phyloP scores from a whole-genome alignment of 2,888 invertebrate genomes.

The Andrena haemorrhoa region DNA sequence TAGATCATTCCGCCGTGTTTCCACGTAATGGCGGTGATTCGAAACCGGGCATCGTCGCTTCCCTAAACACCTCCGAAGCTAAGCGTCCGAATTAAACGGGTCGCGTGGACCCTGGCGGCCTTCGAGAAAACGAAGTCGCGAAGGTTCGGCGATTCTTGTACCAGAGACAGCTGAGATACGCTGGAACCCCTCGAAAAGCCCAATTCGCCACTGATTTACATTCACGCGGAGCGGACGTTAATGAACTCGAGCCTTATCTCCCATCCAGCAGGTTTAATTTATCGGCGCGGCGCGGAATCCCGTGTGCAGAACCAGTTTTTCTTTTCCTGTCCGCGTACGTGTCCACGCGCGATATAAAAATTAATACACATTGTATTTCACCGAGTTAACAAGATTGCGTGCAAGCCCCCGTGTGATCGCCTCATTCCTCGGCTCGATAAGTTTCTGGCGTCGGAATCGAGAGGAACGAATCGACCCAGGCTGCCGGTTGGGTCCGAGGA shows the following conservation, averaged over 20 bases:
- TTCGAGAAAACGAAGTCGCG: neutral
- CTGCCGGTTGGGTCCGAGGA: neutral
- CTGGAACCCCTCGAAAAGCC: neutral
- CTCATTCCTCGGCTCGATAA: neutral
- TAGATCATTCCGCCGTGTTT: conserved; percentile 41
- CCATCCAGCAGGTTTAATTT: conserved; percentile 18
- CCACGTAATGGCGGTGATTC: conserved; percentile 13
- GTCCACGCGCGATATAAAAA: conserved; percentile 38
- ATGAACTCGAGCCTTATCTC: conserved; percentile 23
- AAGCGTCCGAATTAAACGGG: conserved; percentile 6
- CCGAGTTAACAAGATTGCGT: conserved; percentile 44
- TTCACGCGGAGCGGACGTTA: neutral
- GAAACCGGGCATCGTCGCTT: neutral
- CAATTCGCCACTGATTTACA: conserved; percentile 8
- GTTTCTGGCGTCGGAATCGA: neutral
- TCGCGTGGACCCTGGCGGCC: neutral
- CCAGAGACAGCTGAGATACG: neutral
- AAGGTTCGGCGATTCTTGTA: neutral
- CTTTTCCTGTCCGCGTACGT: conserved; percentile 4
- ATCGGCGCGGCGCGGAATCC: conserved; percentile 11
- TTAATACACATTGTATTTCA: conserved; percentile 57
- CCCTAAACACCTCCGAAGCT: conserved; percentile 26
- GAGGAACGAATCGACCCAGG: neutral
- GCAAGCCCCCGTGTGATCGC: neutral
- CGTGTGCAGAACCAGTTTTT: conserved; percentile 46